These are phyloP conservation scores for Dromococcyx pavoninus DNA, from an alignment of 2,797 vertebrate genomes.

Conservation along the genomic window DNA sequence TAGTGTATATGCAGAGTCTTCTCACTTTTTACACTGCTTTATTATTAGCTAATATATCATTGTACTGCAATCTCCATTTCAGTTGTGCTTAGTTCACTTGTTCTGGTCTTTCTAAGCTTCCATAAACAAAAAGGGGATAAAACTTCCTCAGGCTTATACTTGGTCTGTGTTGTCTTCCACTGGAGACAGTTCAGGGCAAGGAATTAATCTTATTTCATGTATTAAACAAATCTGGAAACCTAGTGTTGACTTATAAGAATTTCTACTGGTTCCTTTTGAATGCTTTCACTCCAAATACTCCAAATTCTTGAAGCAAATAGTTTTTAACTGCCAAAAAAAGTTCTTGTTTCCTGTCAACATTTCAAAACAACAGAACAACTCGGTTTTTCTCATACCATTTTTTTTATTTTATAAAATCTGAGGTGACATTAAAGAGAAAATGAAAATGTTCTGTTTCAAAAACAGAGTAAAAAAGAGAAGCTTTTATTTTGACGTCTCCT, in stretches of 20 bases:
- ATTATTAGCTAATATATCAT: neutral
- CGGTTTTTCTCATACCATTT: neutral
- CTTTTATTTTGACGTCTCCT: slow-evolving; percentile 46
- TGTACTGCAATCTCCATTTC: neutral
- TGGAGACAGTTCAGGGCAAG: neutral
- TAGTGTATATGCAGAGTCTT: neutral
- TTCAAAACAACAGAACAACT: slow-evolving; percentile 44
- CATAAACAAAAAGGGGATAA: neutral
- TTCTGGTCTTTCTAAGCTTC: neutral
- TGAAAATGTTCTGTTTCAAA: slow-evolving; percentile 11
- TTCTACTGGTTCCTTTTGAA: neutral
- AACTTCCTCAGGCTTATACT: neutral
- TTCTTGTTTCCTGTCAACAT: slow-evolving; percentile 29
- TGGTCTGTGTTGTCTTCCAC: neutral
- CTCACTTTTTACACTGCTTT: neutral
- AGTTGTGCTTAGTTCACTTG: neutral
- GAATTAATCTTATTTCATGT: neutral
- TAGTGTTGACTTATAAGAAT: neutral
- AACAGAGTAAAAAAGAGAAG: slow-evolving; percentile 13
- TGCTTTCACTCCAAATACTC: neutral
- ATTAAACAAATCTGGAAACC: neutral
- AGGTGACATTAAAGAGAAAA: slow-evolving; percentile 31
- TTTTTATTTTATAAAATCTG: slow-evolving; percentile 12
- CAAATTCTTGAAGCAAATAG: slow-evolving; percentile 18
- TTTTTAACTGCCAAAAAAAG: slow-evolving; percentile 29